phyloP scores from a whole-genome alignment of 1,140 invertebrate species.

The Octopus sinensis region DNA sequence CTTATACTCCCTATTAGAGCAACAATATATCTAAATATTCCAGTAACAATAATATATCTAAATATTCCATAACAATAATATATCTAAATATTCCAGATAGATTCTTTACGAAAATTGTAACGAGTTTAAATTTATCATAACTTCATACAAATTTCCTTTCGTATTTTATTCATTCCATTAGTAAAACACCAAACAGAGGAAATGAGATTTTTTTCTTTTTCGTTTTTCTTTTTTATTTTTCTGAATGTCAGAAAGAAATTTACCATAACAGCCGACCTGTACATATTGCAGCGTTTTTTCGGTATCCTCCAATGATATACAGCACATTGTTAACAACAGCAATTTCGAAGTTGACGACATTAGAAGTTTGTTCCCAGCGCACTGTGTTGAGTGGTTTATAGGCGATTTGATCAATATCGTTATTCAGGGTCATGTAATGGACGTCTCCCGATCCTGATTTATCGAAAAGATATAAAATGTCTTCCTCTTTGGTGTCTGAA shows the following conservation, averaged over 20 bases:
- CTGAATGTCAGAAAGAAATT: slow-evolving; percentile 7
- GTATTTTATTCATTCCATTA: too few relatives aligned
- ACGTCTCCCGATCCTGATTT: slow-evolving; percentile 38
- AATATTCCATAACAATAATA: too few relatives aligned
- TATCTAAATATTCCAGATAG: too few relatives aligned
- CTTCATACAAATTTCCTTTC: too few relatives aligned
- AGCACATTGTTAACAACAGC: slow-evolving; percentile 33
- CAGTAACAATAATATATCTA: too few relatives aligned
- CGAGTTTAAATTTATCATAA: too few relatives aligned
- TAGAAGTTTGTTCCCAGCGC: slow-evolving; percentile 32
- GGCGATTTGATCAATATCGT: slow-evolving; percentile 22
- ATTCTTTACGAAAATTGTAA: too few relatives aligned
- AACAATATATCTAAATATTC: too few relatives aligned
- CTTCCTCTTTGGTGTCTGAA: slow-evolving; percentile 15
- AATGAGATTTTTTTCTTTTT: too few relatives aligned
- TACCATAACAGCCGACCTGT: slow-evolving; percentile 35
- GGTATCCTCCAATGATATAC: slow-evolving; percentile 42
- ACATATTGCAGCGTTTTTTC: slow-evolving; percentile 25
- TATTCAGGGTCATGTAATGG: slow-evolving; percentile 28
- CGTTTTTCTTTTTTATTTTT: too few relatives aligned
- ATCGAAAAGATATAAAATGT: slow-evolving; percentile 40
- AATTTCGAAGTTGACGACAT: slow-evolving; percentile 37
- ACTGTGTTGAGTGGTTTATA: slow-evolving; percentile 30
- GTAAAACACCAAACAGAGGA: too few relatives aligned
- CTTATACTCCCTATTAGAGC: too few relatives aligned